Evolutionary conservation across 30 jellyfish, hydroid and myxozoan genomes (phyloP), one percentile per base, ranked within the genome.

Genomic region (Morbakka virulenta): DNA sequence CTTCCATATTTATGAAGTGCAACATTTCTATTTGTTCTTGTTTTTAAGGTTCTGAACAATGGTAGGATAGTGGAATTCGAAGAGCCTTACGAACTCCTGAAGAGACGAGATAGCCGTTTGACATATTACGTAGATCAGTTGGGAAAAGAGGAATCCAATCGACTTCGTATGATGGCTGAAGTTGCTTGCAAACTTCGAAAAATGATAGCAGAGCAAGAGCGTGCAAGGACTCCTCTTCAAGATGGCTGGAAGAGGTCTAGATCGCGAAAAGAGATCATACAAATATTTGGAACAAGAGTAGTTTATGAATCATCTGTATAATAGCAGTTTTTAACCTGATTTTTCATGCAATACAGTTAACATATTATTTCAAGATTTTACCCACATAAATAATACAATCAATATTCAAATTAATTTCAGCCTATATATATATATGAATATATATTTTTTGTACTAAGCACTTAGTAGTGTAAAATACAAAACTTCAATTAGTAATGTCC

Each of bases 1-100:
- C n/a, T n/a, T n/a, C n/a, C n/a, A n/a, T n/a, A n/a, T n/a, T n/a
- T n/a, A n/a, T n/a, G n/a, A n/a, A n/a, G n/a, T n/a, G n/a, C n/a
- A n/a, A n/a, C n/a, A n/a, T n/a, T n/a, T n/a, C n/a, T n/a, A n/a
- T n/a, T n/a, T n/a, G n/a, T 12, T 32, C 2, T 11, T 4, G 28
- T 1, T 36, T 17, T 52, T 23, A 51, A 85, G 95, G 95, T 85
- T 6, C 50, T 85, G 50, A 80, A 85, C 27, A 74, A 75, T 76
- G 95, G 95, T 2, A 50, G 53, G 3, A 65, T 85, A 29, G 80
- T 75, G 17, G 83, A 80, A 57, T 80, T 80, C 48, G 92, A 80
- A 22, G 84, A 67, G 31, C 92, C 92, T 1, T 50, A 23, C 53
- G 29, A 31, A 13, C 86, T 80, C 22, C 84, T 50, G 2, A 26